Evolutionary conservation across 2,888 invertebrate species (phyloP), one percentile per base, ranked within the genome.

Genomic region (Atethmia centrago): DNA sequence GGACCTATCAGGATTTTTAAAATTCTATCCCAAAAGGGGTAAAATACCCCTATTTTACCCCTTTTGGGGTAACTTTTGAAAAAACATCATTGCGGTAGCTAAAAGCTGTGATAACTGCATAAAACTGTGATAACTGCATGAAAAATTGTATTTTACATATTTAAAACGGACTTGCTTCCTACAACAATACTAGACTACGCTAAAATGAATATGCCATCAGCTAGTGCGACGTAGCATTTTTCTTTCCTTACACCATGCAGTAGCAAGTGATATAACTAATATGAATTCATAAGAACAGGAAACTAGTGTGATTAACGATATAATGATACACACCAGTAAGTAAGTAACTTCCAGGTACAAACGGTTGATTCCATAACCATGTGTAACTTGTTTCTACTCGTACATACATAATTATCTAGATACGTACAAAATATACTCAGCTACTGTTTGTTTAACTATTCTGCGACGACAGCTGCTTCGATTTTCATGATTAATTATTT

Each of bases 271-370:
- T 66, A 49, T 64, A 82, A 81, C 68, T 75, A 47, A 61, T 61
- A 61, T 56, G 40, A 74, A 69, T 73, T 73, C 63, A 58, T 73
- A 76, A 40, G 61, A 62, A 59, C 74, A 83, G 76, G 83, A 84
- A 85, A 71, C 63, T 16, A 42, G 36, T 64, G 40, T 74, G 62
- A 76, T 68, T 74, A 63, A 77, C 69, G 74, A 77, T 79, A 61
- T 71, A 59, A 78, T 61, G 67, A 79, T 71, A 72, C 72, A 74
- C 73, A 62, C 65, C n/a, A 71, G 69, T 76, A 65, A 71, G 64
- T 67, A 25, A 59, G 28, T 62, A 49, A 76, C 67, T 85, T 73
- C 86, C 80, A 79, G 77, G 80, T 85, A 71, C 49, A 56, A 69
- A 47, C 64, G 21, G 65, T 62, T 74, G 71, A 70, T 82, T 79